A percentile compares a stretch with the other conserved stretches of the same genome.
These are phyloP conservation scores for Pteronotus mesoamericanus DNA, from an alignment of 2,797 vertebrate genomes.

Conservation along the genomic window DNA sequence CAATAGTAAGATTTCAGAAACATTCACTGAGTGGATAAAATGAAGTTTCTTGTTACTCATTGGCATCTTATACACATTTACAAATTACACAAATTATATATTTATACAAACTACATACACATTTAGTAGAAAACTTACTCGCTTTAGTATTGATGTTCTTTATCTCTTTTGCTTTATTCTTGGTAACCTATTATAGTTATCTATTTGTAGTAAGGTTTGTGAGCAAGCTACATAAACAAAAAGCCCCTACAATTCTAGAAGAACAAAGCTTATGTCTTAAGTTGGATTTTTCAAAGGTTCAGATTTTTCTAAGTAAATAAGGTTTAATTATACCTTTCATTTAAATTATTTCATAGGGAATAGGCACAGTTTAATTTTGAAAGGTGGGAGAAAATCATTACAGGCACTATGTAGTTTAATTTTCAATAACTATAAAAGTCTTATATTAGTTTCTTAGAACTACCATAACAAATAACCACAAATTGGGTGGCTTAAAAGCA, in stretches of 20 bases:
- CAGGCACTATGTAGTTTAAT: neutral
- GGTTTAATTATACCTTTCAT: neutral
- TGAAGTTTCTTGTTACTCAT: neutral
- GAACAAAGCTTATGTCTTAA: constrained; percentile 18
- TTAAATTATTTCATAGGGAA: neutral
- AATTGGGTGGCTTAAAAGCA: neutral
- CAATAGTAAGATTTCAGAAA: neutral
- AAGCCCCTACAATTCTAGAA: neutral
- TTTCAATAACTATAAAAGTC: neutral
- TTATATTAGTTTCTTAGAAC: neutral
- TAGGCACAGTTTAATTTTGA: neutral
- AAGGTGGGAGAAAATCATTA: neutral
- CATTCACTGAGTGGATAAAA: neutral
- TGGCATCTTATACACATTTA: too few species aligned
- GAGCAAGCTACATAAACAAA: neutral
- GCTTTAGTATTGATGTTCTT: neutral
- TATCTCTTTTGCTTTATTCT: constrained; percentile 6
- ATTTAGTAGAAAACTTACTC: neutral
- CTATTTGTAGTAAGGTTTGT: neutral
- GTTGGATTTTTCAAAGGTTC: constrained; percentile 4
- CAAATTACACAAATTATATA: too few species aligned
- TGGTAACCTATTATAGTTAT: neutral
- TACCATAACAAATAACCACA: neutral
- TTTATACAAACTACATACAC: neutral
- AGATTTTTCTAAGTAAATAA: constrained; percentile 17